Evolutionary conservation across 2,797 vertebrate genomes (phyloP).

Genomic region (Clarias laeviceps): DNA sequence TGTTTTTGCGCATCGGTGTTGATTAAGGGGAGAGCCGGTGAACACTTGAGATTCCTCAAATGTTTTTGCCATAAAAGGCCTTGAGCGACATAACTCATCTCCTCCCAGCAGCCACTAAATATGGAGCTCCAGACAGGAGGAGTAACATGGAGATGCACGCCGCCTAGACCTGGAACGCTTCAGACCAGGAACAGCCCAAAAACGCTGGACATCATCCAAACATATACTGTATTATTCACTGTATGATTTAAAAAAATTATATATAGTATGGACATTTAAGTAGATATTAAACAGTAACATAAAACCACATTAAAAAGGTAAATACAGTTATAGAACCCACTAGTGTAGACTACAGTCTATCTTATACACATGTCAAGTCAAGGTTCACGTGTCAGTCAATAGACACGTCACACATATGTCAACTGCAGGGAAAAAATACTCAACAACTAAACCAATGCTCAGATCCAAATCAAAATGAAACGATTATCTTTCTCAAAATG

Average conservation of each 20-base stretch:
- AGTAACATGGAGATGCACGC: neutral
- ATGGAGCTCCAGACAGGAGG: conserved; percentile 14
- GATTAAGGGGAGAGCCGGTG: conserved; percentile 25
- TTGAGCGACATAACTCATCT: conserved; percentile 37
- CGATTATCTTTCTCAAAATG: neutral
- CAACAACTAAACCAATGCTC: neutral
- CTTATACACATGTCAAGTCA: neutral
- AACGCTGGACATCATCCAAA: neutral
- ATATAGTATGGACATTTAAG: neutral
- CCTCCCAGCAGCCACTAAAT: conserved; percentile 26
- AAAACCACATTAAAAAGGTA: neutral
- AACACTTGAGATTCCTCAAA: conserved; percentile 45
- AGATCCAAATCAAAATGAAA: neutral
- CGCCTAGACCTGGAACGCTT: neutral
- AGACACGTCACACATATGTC: too few relatives aligned
- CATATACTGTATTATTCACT: neutral
- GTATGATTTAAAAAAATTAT: neutral
- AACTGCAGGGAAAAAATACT: neutral
- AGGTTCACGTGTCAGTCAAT: neutral
- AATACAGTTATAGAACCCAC: neutral
- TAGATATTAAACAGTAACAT: neutral
- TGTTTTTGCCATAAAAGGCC: conserved; percentile 53
- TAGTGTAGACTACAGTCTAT: neutral
- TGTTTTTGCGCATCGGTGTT: conserved; percentile 26
- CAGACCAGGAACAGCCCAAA: neutral